Base-by-base conservation (phyloP, 2,888 invertebrate genomes). In the Xestoiulus laeticollis region DNA sequence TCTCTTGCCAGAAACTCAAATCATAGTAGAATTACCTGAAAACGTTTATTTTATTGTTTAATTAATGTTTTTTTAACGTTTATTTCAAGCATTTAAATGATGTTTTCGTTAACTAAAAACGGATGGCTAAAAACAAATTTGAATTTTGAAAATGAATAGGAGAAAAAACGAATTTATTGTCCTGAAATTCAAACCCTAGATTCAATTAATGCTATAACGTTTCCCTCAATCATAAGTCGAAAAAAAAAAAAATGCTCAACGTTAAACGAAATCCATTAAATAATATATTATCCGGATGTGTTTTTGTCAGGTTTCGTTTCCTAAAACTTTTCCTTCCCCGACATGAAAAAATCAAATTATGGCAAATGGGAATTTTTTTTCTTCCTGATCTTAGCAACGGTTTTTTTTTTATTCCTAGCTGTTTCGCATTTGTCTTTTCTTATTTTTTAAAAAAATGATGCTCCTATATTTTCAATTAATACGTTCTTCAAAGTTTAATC, bases 401-500 rank as follows among this genome's bases (percentile, higher is more conserved):
- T 8, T 26, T 84, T 84, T 83, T n/a, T 84, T 84, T 84, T 33
- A n/a, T n/a, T n/a, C n/a, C n/a, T n/a, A n/a, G n/a, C 84, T 19
- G 2, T 33, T 84, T 33, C 84, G 22, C 84, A 22, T 84, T 84
- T 84, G 33, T 84, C 84, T 84, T 84, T 84, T 22, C 84, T n/a
- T 33, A n/a, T 84, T 33, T 43, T 33, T 33, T 33, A 33, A 43
- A 43, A 84, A n/a, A n/a, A n/a, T n/a, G 84, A 33, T 33, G 84
- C 84, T 84, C 38, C 84, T 84, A 84, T n/a, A n/a, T 84, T 84
- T 84, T 84, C 84, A 84, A 84, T 84, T 84, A 84, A 84, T 33
- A 84, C 84, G 43, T 84, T 84, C 84, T 84, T 84, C 84, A 43
- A 84, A 84, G 84, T 84, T 84, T 84, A 84, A 84, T 84, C 84